Base-by-base conservation (phyloP, 2,113 vertebrate species). In the Carassius carassius region DNA sequence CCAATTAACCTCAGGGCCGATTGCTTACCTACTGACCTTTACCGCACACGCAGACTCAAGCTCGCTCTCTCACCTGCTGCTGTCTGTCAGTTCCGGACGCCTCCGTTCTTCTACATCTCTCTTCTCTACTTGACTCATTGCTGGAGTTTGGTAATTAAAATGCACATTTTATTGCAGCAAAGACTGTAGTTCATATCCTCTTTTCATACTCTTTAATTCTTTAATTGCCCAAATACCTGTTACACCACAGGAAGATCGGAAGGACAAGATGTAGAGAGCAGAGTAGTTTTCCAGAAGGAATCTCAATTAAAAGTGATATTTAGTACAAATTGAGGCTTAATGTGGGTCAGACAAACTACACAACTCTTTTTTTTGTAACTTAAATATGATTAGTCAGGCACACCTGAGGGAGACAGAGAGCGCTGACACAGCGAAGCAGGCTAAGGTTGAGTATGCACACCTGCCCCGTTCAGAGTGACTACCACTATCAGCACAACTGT, bases 1-100 rank as follows among this genome's bases (percentile, higher is more conserved):
- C 84, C 82, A 82, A 88, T 88, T 88, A 88, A 88, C 87, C 87
- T 82, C 35, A 25, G 63, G 47, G 63, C 82, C 49, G 62, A 73
- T 70, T 54, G 85, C 82, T 84, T 81, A 78, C 78, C 78, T 25
- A 73, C 70, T 65, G 82, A 86, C 83, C 84, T 81, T 81, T 63
- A 81, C 84, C 29, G 51, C 37, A 63, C 32, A 54, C 80, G 54
- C 49, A 5, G 63, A 56, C 80, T 82, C 63, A 1, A 41, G 16
- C 63, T 37, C n/a, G 69, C 37, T 17, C 54, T 84, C 78, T 85
- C 85, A 81, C 87, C 82, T 84, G 82, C 82, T 81, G 78, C 63
- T 2, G 7, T 8, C 37, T 82, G 69, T 41, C 35, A 37, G 58
- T 54, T 70, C 65, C n/a, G 25, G 63, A 70, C 37, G 11, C 21